phyloP scores from a whole-genome alignment of 2,888 invertebrate species.

The Eupithecia tripunctaria region DNA sequence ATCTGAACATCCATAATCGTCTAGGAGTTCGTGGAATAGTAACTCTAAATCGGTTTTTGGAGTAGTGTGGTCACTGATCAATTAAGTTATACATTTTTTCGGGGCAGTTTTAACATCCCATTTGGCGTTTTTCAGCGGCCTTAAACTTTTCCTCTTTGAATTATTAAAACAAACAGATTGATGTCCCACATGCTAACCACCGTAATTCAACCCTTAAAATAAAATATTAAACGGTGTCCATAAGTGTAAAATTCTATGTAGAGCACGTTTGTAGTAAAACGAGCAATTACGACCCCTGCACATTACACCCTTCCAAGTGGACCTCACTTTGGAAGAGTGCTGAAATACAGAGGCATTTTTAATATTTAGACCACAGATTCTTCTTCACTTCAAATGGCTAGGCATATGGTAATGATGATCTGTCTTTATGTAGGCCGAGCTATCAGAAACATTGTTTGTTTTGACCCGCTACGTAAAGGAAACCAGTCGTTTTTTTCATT shows the following conservation, averaged over 20 bases:
- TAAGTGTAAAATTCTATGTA: conserved; percentile 33
- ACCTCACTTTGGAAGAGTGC: conserved; percentile 20
- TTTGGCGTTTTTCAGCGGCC: neutral
- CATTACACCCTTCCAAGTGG: conserved; percentile 20
- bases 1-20: too few species aligned
- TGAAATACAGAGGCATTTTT: neutral
- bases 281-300: conserved; percentile 11
- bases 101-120: neutral
- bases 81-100: neutral
- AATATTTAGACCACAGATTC: neutral
- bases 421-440: neutral
- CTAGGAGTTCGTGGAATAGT: neutral
- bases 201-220: conserved; percentile 26
- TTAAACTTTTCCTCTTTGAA: neutral
- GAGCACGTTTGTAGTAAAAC: conserved; percentile 14
- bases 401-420: neutral
- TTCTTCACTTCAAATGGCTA: neutral
- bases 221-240: conserved; percentile 29
- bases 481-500: too few species aligned
- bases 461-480: too few species aligned
- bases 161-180: conserved; percentile 7
- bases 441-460: neutral
- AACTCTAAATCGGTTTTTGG: neutral
- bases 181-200: conserved; percentile 17
- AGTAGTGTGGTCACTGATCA: neutral